Conservation (phyloP, 1,140 invertebrate species). For the Elymnias hypermnestra region DNA sequence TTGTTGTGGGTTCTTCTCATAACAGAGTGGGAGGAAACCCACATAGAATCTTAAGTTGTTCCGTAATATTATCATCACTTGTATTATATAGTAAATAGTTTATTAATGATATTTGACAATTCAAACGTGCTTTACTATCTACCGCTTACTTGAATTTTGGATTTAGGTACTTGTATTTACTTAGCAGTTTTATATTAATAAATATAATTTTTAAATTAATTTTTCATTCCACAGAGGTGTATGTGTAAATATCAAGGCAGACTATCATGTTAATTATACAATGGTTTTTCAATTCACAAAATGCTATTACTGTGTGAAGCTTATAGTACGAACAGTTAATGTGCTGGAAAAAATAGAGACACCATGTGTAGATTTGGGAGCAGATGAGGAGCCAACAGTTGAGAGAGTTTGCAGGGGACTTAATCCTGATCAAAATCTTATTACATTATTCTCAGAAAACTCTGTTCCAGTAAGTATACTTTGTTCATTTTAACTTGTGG, state of each 20-base stretch:
- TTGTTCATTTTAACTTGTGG: background rate
- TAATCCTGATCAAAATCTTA: constrained; percentile 85
- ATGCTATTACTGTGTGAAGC: constrained; percentile 91
- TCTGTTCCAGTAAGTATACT: constrained; percentile 81
- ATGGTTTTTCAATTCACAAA: constrained; percentile 84
- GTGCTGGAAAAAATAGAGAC: constrained; percentile 93
- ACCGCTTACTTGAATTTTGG: no score
- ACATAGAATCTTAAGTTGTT: no score
- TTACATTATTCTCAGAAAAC: constrained; percentile 93
- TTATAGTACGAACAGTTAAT: constrained; percentile 92
- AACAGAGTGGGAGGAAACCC: no score
- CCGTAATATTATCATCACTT: no score
- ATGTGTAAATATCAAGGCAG: constrained; percentile 83
- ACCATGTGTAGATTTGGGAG: constrained; percentile 84
- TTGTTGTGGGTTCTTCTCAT: no score
- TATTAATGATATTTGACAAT: no score
- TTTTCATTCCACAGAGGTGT: constrained; percentile 71
- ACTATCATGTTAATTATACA: constrained; percentile 89
- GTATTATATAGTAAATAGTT: no score
- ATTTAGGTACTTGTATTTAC: no score
- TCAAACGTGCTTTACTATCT: no score
- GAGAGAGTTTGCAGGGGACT: constrained; percentile 86
- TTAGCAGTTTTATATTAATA: no score
- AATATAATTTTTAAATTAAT: no score
- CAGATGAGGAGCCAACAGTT: constrained; percentile 81